Conservation (phyloP, 2,113 vertebrate species). For the Mungos mungo region DNA sequence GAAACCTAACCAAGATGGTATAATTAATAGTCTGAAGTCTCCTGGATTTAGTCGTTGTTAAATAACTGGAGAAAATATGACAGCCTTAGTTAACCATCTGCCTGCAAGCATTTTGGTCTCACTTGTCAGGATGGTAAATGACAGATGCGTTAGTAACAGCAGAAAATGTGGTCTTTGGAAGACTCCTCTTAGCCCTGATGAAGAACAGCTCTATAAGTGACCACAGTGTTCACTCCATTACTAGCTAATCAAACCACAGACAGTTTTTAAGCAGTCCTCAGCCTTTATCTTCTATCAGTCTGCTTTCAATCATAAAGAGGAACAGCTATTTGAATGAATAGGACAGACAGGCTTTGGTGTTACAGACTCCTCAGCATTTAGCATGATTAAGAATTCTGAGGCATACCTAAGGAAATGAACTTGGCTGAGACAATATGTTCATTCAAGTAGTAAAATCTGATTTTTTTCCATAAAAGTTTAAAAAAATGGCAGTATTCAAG, state of each 20-base stretch:
- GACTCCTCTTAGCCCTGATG: background rate
- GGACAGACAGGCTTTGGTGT: background rate
- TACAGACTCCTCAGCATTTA: background rate
- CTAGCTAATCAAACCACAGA: background rate
- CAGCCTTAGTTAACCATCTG: background rate
- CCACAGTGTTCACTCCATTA: background rate
- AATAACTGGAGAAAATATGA: background rate
- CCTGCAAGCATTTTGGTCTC: background rate
- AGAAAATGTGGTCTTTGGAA: background rate
- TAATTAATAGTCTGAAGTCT: background rate
- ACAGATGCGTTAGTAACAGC: background rate
- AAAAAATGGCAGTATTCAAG: background rate
- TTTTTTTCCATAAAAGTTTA: background rate
- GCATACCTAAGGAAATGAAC: background rate
- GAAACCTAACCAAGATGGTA: background rate
- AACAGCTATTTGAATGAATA: background rate
- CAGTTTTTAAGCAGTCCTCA: background rate
- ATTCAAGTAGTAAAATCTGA: background rate
- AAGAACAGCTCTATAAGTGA: background rate
- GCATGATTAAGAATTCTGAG: background rate
- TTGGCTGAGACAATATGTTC: background rate
- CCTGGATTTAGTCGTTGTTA: background rate
- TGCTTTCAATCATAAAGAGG: slow-evolving; percentile 16
- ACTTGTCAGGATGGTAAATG: background rate
- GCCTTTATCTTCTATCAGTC: background rate